Evolutionary conservation across 2,888 invertebrate species (phyloP), one percentile per base, ranked within the genome.

Genomic region (Gymnoscelis rufifasciata): DNA sequence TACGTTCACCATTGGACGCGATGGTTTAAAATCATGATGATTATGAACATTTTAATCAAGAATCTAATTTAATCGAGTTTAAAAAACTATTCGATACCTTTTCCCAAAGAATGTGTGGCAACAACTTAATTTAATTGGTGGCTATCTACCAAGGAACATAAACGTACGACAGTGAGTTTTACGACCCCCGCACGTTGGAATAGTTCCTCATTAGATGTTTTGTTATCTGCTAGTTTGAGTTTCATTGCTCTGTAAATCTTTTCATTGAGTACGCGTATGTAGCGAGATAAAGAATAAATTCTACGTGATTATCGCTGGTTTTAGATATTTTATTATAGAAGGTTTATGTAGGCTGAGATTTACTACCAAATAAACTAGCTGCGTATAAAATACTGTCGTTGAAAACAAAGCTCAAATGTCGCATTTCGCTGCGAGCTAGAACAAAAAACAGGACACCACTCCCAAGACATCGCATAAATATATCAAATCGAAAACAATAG

Each of bases 401-500:
- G 30, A 26, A 40, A 68, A 75, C 63, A 68, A 59, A 56, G 62
- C 66, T 29, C 29, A 29, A 26, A 68, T 75, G 76, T 79, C 76
- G 73, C 71, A 74, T 77, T 71, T 79, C 78, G 73, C 66, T 44
- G 29, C 47, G 54, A 75, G 48, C 40, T 23, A 12, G 38, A 43
- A 53, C 50, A 52, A 55, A 56, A 43, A 47, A 44, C 28, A 47
- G 29, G 39, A 63, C 74, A 75, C 72, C 74, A 83, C 76, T 82
- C 81, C 78, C 74, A 79, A 83, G 65, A 68, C 69, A 68, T 69
- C 78, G 67, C 86, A 83, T 87, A 86, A 86, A 88, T 88, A 87
- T 83, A 83, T 87, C 87, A 86, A 86, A 84, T 71, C 62, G 86
- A 80, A 87, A 87, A 88, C 88, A 88, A 88, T 88, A 86, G 87